These are phyloP conservation scores for Dufourea novaeangliae DNA, from an alignment of 1,140 invertebrate species.

Conservation along the genomic window DNA sequence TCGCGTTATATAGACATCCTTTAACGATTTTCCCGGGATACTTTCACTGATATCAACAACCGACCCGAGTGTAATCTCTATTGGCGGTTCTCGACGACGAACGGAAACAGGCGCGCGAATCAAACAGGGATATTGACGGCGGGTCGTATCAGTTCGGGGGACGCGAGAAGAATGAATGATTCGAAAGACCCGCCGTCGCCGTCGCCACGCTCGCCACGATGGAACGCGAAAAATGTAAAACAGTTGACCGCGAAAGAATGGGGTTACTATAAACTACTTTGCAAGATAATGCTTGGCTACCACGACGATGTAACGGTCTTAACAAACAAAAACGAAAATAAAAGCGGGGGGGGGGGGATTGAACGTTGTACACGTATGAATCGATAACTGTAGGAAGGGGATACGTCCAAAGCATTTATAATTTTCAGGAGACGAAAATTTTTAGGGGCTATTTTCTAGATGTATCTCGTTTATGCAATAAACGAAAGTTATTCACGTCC, in stretches of 20 bases:
- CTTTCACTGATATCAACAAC: slow-evolving; percentile 48
- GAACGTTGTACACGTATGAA: not conserved
- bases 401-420: too few species aligned
- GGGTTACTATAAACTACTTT: slow-evolving; percentile 8
- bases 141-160: too few species aligned
- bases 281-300: not conserved
- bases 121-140: not conserved
- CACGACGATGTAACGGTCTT: too few species aligned
- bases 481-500: too few species aligned
- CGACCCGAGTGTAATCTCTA: too few species aligned
- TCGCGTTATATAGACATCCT: slow-evolving; percentile 19
- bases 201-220: not conserved
- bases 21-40: slow-evolving; percentile 53
- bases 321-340: too few species aligned
- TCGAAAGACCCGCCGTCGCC: not conserved
- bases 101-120: slow-evolving; percentile 2
- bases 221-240: not conserved
- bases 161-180: not conserved
- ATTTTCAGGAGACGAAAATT: too few species aligned
- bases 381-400: too few species aligned
- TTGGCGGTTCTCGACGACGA: slow-evolving; percentile 3
- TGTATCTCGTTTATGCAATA: too few species aligned
- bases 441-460: too few species aligned
- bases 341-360: not conserved
- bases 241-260: slow-evolving; percentile 23